These are phyloP conservation scores for Cavia porcellus DNA, from an alignment of 2,113 vertebrate species.

Conservation along the genomic window DNA sequence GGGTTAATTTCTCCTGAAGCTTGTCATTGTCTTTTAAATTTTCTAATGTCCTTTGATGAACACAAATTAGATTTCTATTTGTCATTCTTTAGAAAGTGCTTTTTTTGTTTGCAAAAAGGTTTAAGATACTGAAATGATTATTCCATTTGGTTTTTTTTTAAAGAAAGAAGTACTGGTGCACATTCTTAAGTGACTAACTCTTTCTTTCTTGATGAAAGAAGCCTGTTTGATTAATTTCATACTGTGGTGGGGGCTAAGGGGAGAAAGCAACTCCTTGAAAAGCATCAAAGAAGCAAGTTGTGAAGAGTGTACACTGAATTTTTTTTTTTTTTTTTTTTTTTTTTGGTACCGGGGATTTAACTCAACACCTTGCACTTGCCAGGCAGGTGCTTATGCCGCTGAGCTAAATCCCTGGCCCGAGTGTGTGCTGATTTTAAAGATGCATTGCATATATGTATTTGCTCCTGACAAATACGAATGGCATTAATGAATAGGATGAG, in stretches of 20 bases:
- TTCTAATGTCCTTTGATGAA: constrained; percentile 24
- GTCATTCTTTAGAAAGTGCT: not conserved
- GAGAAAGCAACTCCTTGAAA: constrained; percentile 15
- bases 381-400: too few relatives aligned
- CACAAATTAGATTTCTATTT: constrained; percentile 42
- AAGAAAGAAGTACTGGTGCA: constrained; percentile 9
- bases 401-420: too few relatives aligned
- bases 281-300: not conserved
- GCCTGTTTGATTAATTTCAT: constrained; percentile 49
- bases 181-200: constrained; percentile 7
- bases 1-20: constrained; percentile 22
- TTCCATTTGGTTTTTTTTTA: constrained; percentile 47
- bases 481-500: constrained; percentile 23
- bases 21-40: constrained; percentile 27
- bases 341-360: too few relatives aligned
- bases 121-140: constrained; percentile 20
- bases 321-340: too few relatives aligned
- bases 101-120: not conserved
- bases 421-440: not conserved
- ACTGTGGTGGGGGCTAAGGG: not conserved
- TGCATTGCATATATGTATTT: not conserved
- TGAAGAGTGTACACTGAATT: not conserved
- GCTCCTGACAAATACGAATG: not conserved
- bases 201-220: constrained; percentile 32
- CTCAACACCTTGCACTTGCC: too few relatives aligned